Percentiles rank a stretch among this genome's conserved stretches.
Evolutionary conservation across 2,113 vertebrate species (phyloP).

Genomic region (Dermatemys mawii): DNA sequence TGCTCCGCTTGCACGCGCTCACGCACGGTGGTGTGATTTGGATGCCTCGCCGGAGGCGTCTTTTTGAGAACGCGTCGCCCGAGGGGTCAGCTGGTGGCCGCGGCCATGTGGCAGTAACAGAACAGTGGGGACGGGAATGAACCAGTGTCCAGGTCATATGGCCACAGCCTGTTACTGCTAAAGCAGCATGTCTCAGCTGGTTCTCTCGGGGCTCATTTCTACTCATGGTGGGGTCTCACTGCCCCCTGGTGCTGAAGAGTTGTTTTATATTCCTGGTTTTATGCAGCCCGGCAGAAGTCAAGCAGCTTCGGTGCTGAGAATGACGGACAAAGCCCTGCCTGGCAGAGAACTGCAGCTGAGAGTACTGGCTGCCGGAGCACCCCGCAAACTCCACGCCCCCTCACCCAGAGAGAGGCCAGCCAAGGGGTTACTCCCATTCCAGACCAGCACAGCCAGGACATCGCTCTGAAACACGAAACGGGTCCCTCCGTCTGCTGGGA

Average conservation of each 20-base stretch:
- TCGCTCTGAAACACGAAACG: not conserved
- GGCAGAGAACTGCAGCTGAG: not conserved
- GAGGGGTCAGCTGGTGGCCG: not conserved
- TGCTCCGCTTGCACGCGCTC: not conserved
- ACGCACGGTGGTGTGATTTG: not conserved
- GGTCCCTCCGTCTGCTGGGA: not conserved
- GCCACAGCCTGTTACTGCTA: accelerated
- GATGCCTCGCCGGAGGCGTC: not conserved
- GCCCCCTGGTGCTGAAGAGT: slow-evolving; percentile 45
- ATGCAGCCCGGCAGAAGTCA: not conserved
- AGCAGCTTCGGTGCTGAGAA: not conserved
- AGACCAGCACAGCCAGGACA: not conserved
- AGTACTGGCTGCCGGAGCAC: not conserved
- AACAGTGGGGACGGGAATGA: not conserved
- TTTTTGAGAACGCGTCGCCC: not conserved
- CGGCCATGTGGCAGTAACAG: not conserved
- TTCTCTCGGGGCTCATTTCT: accelerated
- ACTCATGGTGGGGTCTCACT: not conserved
- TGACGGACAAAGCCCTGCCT: not conserved
- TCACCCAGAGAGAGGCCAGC: not conserved
- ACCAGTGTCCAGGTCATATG: accelerated
- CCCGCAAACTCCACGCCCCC: not conserved
- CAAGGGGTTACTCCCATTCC: not conserved
- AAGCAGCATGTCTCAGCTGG: not conserved
- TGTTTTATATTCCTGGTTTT: not conserved